These are phyloP conservation scores for Spondyliosoma cantharus DNA, from an alignment of 2,797 vertebrate genomes.

Conservation along the genomic window DNA sequence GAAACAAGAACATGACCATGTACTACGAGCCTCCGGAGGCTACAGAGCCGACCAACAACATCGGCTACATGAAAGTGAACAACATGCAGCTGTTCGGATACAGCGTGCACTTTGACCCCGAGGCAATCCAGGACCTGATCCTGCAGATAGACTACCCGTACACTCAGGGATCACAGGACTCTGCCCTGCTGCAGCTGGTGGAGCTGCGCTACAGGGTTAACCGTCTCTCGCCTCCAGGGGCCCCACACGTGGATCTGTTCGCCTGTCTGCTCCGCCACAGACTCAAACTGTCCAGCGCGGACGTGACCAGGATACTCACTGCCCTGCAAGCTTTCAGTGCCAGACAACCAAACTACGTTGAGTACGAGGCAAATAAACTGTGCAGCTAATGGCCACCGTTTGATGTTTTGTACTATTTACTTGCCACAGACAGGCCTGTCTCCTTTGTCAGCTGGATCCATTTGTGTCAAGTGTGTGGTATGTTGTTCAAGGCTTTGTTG, in stretches of 20 bases:
- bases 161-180: slow-evolving; percentile 98
- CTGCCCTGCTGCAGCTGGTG: slow-evolving; percentile 93
- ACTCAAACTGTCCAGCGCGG: slow-evolving; percentile 93
- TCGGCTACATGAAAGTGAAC: slow-evolving; percentile 97
- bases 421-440: slow-evolving; percentile 60
- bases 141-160: slow-evolving; percentile 98
- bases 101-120: slow-evolving; percentile 98
- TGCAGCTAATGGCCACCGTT: slow-evolving; percentile 89
- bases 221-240: slow-evolving; percentile 94
- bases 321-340: slow-evolving; percentile 94
- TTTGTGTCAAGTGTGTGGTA: slow-evolving; percentile 80
- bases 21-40: slow-evolving; percentile 78
- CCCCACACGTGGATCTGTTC: slow-evolving; percentile 92
- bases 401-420: slow-evolving; percentile 75
- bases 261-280: slow-evolving; percentile 96
- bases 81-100: slow-evolving; percentile 98
- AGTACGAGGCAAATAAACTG: slow-evolving; percentile 96
- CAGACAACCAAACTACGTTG: slow-evolving; percentile 92
- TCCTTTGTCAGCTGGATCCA: slow-evolving; percentile 69
- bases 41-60: slow-evolving; percentile 87
- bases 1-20: slow-evolving; percentile 69
- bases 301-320: slow-evolving; percentile 94
- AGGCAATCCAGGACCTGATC: slow-evolving; percentile 97
- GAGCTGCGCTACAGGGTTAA: slow-evolving; percentile 96
- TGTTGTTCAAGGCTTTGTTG: slow-evolving; percentile 78